Percentiles rank a stretch among this genome's conserved stretches.
Evolutionary conservation across 1,140 invertebrate genomes (phyloP).

Genomic region (Euura saliciscinereae): DNA sequence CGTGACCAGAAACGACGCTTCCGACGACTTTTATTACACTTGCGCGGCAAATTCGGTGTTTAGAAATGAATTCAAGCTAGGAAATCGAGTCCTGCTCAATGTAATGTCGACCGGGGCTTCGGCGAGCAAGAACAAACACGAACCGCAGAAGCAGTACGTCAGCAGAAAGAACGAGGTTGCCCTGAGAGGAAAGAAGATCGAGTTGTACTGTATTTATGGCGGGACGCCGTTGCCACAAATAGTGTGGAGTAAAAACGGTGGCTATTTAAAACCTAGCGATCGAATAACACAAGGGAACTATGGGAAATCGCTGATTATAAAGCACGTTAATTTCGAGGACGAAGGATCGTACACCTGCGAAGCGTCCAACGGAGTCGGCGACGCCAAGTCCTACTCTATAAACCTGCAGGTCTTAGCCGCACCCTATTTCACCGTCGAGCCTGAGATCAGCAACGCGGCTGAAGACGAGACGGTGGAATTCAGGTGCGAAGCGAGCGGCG

Average conservation of each 20-base stretch:
- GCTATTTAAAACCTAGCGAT: constrained; percentile 70
- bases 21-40: constrained; percentile 83
- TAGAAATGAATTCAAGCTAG: constrained; percentile 89
- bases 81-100: constrained; percentile 80
- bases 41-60: constrained; percentile 88
- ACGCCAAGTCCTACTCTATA: constrained; percentile 84
- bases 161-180: constrained; percentile 86
- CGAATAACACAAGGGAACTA: constrained; percentile 85
- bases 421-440: constrained; percentile 93
- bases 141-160: constrained; percentile 81
- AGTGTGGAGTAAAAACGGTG: constrained; percentile 84
- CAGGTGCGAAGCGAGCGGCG: constrained; percentile 85
- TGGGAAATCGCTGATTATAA: constrained; percentile 90
- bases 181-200: constrained; percentile 78
- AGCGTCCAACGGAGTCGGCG: constrained; percentile 88
- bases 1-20: constrained; percentile 83
- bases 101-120: constrained; percentile 79
- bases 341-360: constrained; percentile 89
- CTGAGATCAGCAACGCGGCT: constrained; percentile 85
- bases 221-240: constrained; percentile 86
- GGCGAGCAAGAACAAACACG: constrained; percentile 76
- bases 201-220: constrained; percentile 88
- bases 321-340: constrained; percentile 84
- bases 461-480: constrained; percentile 91
- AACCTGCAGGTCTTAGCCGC: constrained; percentile 80